phyloP scores from a whole-genome alignment of 2,888 invertebrate genomes.

The Machimus rusticus region DNA sequence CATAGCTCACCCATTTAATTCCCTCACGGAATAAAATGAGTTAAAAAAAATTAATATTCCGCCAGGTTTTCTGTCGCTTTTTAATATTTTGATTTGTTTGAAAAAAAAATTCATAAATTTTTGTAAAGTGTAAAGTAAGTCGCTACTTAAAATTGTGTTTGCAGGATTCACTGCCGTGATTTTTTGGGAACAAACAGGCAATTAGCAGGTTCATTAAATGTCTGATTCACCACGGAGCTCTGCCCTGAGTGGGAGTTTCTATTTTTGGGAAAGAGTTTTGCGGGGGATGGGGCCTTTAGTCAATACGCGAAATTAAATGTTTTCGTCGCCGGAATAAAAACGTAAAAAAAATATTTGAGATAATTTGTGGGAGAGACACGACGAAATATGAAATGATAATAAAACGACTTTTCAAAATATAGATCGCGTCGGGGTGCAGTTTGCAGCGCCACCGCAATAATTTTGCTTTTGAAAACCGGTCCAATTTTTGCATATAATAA shows the following conservation, averaged over 20 bases:
- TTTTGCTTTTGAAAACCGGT: not conserved
- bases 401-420: not conserved
- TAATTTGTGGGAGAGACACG: not conserved
- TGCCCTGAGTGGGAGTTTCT: not conserved
- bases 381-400: not conserved
- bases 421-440: not conserved
- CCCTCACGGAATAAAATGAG: not conserved
- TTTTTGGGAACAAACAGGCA: not conserved
- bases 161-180: not conserved
- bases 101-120: not conserved
- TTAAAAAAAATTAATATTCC: not conserved
- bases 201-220: not conserved
- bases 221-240: not conserved
- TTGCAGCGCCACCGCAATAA: not conserved
- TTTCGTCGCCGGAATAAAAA: not conserved
- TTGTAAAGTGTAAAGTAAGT: not conserved
- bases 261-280: not conserved
- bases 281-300: not conserved
- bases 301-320: not conserved
- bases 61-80: not conserved
- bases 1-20: not conserved
- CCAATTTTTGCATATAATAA: not conserved
- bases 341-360: not conserved
- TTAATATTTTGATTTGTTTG: not conserved
- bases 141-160: not conserved